A percentile compares a stretch with the other conserved stretches of the same genome.
Conservation (phyloP, 2,888 invertebrate species). For the Microctonus hyperodae region DNA sequence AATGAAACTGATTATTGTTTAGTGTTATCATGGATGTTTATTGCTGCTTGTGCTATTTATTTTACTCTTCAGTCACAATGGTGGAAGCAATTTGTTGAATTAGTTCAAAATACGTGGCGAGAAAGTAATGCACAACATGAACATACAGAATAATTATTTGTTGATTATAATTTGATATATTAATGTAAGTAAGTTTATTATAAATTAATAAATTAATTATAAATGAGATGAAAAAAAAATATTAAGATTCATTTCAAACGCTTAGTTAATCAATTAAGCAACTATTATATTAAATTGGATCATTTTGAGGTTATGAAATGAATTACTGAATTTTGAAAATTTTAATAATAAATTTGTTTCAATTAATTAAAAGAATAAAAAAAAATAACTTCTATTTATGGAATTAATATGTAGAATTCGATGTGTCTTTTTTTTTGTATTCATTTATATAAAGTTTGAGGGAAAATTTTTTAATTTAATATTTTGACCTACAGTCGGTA, state of each 20-base stretch:
- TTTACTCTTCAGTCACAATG: constrained; percentile 80
- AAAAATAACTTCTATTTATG: no score
- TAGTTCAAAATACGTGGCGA: constrained; percentile 85
- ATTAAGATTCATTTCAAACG: not conserved
- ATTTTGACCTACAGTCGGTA: no score
- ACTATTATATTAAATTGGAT: not conserved
- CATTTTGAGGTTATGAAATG: no score
- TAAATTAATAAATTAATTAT: not conserved
- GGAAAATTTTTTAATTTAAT: no score
- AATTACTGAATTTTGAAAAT: no score
- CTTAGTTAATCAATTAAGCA: not conserved
- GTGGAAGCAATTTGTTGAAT: constrained; percentile 83
- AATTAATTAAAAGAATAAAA: no score
- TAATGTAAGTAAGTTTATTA: no score
- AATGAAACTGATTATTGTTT: constrained; percentile 83
- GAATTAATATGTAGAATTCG: no score
- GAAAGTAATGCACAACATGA: constrained; percentile 86
- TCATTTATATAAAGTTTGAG: no score
- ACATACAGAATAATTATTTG: constrained; percentile 70
- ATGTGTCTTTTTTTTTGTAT: no score
- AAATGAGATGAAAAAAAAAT: not conserved
- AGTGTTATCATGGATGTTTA: constrained; percentile 85
- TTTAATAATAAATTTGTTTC: no score
- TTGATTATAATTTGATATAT: no score
- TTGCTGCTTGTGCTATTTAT: constrained; percentile 75